Conservation (phyloP, 2,113 vertebrate species). For the Sylvilagus bachmani region DNA sequence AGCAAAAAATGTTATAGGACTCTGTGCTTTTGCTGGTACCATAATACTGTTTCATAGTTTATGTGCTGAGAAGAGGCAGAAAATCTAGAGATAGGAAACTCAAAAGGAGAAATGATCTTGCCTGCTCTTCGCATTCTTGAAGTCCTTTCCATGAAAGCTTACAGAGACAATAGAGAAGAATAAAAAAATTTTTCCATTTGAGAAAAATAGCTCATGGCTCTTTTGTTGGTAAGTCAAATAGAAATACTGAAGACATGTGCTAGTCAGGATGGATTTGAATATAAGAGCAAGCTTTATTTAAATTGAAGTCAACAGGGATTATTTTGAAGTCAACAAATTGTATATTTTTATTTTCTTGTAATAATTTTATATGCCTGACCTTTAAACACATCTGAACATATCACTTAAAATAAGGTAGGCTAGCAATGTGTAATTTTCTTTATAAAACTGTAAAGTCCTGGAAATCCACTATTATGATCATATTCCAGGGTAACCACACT, state of each 20-base stretch:
- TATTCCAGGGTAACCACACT: neutral
- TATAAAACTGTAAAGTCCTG: constrained; percentile 7
- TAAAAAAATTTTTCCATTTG: neutral
- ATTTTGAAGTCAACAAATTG: constrained; percentile 29
- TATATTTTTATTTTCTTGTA: constrained; percentile 46
- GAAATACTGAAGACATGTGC: constrained; percentile 23
- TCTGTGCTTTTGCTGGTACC: neutral
- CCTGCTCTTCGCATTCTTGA: constrained; percentile 21
- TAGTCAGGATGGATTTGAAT: neutral
- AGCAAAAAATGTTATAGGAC: neutral
- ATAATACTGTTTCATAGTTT: constrained; percentile 44
- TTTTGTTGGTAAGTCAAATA: constrained; percentile 53
- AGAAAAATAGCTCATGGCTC: neutral
- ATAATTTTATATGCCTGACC: neutral
- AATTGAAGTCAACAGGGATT: constrained; percentile 24
- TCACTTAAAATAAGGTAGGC: constrained; percentile 48
- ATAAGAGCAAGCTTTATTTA: constrained; percentile 61
- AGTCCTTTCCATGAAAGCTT: neutral
- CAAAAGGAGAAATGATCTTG: constrained; percentile 10
- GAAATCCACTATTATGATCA: neutral
- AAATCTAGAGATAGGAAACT: neutral
- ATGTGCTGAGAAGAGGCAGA: neutral
- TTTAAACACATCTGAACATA: constrained; percentile 52
- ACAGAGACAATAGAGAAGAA: constrained; percentile 8
- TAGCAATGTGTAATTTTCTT: constrained; percentile 25